These are phyloP conservation scores for Scomber colias DNA, from an alignment of 2,113 vertebrate species.

Conservation along the genomic window DNA sequence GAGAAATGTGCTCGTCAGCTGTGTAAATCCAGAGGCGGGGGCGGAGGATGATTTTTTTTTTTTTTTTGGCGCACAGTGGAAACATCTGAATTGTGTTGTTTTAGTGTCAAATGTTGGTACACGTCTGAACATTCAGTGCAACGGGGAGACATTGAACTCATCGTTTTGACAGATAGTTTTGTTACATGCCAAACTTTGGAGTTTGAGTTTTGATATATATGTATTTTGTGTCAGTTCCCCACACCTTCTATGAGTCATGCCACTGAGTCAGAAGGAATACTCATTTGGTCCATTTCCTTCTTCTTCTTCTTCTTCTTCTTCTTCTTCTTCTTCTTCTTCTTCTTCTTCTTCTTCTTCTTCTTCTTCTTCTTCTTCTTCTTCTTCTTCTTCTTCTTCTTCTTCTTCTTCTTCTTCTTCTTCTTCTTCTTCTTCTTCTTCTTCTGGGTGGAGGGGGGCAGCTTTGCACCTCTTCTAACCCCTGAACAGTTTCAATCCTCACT, in stretches of 20 bases:
- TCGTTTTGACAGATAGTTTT: background rate
- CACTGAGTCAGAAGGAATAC: slow-evolving; percentile 3
- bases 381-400: too few species aligned
- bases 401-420: slow-evolving; percentile 14
- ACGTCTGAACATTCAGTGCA: slow-evolving; percentile 19
- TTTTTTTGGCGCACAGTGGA: background rate
- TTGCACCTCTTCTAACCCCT: slow-evolving; percentile 29
- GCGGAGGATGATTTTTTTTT: background rate
- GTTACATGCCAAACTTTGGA: background rate
- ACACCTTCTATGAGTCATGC: slow-evolving; percentile 26
- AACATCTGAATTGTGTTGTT: slow-evolving; percentile 16
- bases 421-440: background rate
- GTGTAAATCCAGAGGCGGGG: slow-evolving; percentile 11
- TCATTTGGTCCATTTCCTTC: slow-evolving; percentile 49
- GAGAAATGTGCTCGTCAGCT: slow-evolving; percentile 53
- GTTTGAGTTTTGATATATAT: background rate
- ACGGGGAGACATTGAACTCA: background rate
- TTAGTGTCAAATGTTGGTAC: slow-evolving; percentile 36
- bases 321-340: background rate
- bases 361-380: slow-evolving; percentile 14
- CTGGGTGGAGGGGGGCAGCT: slow-evolving; percentile 38
- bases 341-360: background rate
- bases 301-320: slow-evolving; percentile 12
- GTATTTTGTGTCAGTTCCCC: slow-evolving; percentile 13
- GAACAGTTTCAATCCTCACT: slow-evolving; percentile 15